Evolutionary conservation across 1,140 invertebrate genomes (phyloP).

Genomic region (Schlechtendalia chinensis): DNA sequence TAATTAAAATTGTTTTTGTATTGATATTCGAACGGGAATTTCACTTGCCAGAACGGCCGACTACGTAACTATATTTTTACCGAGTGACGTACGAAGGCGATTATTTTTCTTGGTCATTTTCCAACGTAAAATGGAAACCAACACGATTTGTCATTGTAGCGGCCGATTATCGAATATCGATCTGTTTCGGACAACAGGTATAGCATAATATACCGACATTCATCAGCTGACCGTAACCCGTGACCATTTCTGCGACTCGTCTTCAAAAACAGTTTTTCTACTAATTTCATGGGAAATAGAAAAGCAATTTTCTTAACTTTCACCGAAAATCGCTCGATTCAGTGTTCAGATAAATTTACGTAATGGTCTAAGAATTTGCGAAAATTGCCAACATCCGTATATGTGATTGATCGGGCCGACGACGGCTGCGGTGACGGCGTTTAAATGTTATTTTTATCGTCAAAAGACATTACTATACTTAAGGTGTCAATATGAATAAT

Average conservation of each 20-base stretch:
- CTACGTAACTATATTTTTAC: too few relatives aligned
- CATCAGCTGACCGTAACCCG: neutral
- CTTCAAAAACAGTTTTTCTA: slow-evolving; percentile 35
- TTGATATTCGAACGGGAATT: too few relatives aligned
- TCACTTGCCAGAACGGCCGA: too few relatives aligned
- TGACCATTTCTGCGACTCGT: neutral
- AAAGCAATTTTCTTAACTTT: slow-evolving; percentile 22
- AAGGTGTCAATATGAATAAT: neutral
- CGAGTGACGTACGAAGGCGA: neutral
- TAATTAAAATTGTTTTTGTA: too few relatives aligned
- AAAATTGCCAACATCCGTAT: slow-evolving; percentile 17
- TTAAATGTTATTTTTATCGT: neutral
- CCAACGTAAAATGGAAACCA: neutral
- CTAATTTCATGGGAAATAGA: slow-evolving; percentile 17
- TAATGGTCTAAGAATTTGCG: neutral
- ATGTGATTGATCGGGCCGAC: neutral
- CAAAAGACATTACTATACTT: neutral
- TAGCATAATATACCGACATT: neutral
- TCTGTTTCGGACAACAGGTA: neutral
- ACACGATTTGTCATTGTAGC: neutral
- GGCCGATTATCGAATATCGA: neutral
- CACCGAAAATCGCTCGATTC: slow-evolving; percentile 11
- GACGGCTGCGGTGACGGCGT: neutral
- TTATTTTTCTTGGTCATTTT: neutral
- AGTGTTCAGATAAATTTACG: neutral